phyloP scores from a whole-genome alignment of 2,797 vertebrate genomes.

The Trachops cirrhosus region DNA sequence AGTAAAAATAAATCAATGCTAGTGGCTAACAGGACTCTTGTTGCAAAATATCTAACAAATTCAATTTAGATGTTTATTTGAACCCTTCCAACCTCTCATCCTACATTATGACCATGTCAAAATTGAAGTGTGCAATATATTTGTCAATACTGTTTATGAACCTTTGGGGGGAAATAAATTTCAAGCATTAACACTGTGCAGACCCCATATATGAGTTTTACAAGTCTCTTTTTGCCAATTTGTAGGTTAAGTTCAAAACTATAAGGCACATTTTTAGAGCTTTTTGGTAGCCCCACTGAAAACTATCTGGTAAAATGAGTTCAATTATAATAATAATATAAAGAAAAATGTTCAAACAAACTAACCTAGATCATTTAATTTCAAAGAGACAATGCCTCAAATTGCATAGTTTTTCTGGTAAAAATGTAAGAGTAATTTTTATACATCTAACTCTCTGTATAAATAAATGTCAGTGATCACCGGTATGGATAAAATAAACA shows the following conservation, averaged over 20 bases:
- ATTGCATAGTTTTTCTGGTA: background rate
- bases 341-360: conserved; percentile 47
- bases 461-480: background rate
- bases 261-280: background rate
- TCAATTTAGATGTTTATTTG: conserved; percentile 68
- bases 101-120: conserved; percentile 47
- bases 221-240: conserved; percentile 47
- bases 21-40: conserved; percentile 29
- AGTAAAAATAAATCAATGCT: conserved; percentile 65
- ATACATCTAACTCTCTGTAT: background rate
- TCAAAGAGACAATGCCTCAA: conserved; percentile 29
- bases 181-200: background rate
- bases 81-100: conserved; percentile 61
- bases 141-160: conserved; percentile 65
- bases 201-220: conserved; percentile 48
- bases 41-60: conserved; percentile 39
- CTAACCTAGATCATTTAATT: conserved; percentile 19
- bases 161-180: conserved; percentile 56
- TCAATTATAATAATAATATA: background rate
- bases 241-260: conserved; percentile 61
- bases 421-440: background rate
- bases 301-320: background rate
- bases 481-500: conserved; percentile 55
- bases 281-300: background rate
- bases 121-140: conserved; percentile 59